Conservation (phyloP, 2,797 vertebrate species). For the Poliocrania exsul region DNA sequence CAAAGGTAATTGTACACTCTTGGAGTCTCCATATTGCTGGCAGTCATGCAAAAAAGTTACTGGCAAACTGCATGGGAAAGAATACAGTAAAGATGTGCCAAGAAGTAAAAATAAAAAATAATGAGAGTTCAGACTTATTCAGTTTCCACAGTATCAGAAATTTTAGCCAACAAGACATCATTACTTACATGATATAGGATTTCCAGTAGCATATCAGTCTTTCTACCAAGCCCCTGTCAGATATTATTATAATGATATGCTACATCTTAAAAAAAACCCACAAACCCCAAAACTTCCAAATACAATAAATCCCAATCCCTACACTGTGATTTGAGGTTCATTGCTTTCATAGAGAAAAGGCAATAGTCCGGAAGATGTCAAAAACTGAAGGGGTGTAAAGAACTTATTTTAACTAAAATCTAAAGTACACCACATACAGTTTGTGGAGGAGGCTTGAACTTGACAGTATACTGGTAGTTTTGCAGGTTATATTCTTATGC, state of each 20-base stretch:
- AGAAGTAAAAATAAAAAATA: conserved; percentile 37
- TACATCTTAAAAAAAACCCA: not conserved
- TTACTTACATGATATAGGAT: not conserved
- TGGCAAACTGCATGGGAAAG: conserved; percentile 53
- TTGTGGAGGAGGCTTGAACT: not conserved
- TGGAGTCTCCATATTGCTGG: not conserved
- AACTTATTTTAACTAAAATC: not conserved
- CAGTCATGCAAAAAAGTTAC: conserved; percentile 14
- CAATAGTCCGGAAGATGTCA: not conserved
- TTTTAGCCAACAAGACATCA: not conserved
- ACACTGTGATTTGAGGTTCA: not conserved
- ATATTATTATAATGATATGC: not conserved
- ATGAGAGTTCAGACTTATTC: not conserved
- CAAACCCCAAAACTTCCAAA: not conserved
- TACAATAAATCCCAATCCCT: fast-evolving
- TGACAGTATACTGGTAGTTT: not conserved
- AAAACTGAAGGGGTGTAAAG: not conserved
- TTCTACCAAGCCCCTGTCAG: not conserved
- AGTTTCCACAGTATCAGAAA: not conserved
- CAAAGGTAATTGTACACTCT: not conserved
- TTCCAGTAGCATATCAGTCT: not conserved
- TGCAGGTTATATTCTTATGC: not conserved
- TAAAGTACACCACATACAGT: not conserved
- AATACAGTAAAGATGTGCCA: not conserved
- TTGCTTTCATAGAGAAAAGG: not conserved